Evolutionary conservation across 2,797 vertebrate genomes (phyloP), one percentile per base, ranked within the genome.

Genomic region (Mionectes olivaceus): DNA sequence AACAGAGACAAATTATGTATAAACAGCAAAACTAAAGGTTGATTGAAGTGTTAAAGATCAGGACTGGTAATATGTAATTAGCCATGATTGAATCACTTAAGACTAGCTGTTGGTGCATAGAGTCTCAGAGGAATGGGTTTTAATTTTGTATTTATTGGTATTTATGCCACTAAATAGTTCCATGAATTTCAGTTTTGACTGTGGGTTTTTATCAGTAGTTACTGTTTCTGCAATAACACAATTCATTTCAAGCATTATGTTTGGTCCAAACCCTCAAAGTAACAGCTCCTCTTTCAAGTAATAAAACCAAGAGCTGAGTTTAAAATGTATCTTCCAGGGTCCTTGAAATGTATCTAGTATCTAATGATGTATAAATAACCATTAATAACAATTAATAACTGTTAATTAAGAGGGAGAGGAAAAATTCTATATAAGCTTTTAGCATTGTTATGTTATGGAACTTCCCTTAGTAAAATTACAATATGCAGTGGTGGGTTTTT

Each of bases 31-130:
- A 65, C 55, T 69, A 86, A 88, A 82, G 55, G 67, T 78, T 94
- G 94, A 95, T 83, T 94, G 55, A 91, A 88, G 76, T 55, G 63
- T 79, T 94, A 90, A 93, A 94, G 86, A 95, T 93, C 80, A 77
- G 41, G 47, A 65, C 67, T 60, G 19, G 44, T 87, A 95, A 80
- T 68, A 77, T 9, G 25, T 27, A 93, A 95, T 96, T 93, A 95
- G 86, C 39, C 78, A 61, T n/a, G 39, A 97, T 17, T 93, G 39
- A 95, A 87, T 93, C 89, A 78, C 64, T 94, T 89, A 84, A 79
- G 77, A 49, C 12, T 94, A 87, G 88, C 70, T 88, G n/a, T 69
- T 84, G n/a, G 37, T 87, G 52, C 41, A 60, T 4, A 70, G 44
- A 85, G 41, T 60, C 70, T 88, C 83, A 87, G 50, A 95, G 80